Base-by-base conservation (phyloP, 1,140 invertebrate species). In the Drosophila nikananu region DNA sequence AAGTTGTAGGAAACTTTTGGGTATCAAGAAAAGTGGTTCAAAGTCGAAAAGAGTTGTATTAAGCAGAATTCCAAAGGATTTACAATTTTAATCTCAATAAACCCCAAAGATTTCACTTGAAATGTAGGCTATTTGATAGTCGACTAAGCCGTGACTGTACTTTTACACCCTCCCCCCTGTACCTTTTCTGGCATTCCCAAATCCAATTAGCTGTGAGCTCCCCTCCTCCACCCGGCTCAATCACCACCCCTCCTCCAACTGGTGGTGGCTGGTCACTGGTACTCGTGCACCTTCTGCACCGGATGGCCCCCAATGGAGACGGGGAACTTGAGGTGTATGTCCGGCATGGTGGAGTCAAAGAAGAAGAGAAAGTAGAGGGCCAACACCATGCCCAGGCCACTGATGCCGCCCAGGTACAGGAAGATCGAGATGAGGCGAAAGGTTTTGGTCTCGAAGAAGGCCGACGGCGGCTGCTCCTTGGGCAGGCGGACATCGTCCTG, bases 331-430 rank as follows among this genome's bases (percentile, higher is more conserved):
- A 91, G 60, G 72, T 92, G 89, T 27, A 92, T 92, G 42, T 91
- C 91, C 48, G 91, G 91, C 91, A 92, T 92, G 54, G 77, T 55
- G 32, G 91, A 92, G 60, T 92, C 91, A 17, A 92, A 92, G 64
- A 92, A 92, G 9, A 92, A 44, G 0, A 92, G 70, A 46, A 80
- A 92, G 55, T 92, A 92, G 2, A 92, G 46, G 13, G 91, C 91
- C 52, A 92, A 35, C 5, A 62, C 63, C 81, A 92, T 83, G 65
- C 91, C 91, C 73, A 92, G 49, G 9, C 91, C 81, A 58, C 91
- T 92, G 51, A 92, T 92, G n/a, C 91, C 91, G 25, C 86, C 71
- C 61, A 92, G 17, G 58, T 92, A 92, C 48, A 92, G 44, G 21
- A 86, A 72, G 4, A 92, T 41, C 2, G 91, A 92, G 51, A 92